Conservation (phyloP, 2,797 vertebrate genomes). For the Smutsia gigantea region DNA sequence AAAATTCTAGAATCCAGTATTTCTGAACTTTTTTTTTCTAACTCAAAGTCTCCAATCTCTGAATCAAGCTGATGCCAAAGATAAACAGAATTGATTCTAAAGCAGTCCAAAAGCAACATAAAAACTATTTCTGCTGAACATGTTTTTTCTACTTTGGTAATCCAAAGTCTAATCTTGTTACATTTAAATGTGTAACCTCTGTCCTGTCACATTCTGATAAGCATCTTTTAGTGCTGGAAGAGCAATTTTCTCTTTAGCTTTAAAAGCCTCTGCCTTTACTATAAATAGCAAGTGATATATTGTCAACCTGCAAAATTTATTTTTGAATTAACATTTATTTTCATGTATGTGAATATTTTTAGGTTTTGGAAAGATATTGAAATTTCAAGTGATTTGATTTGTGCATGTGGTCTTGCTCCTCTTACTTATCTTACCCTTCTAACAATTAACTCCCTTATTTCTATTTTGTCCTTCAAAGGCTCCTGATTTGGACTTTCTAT, state of each 20-base stretch:
- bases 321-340: constrained; percentile 77
- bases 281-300: constrained; percentile 73
- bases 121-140: constrained; percentile 75
- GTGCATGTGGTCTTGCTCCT: not conserved
- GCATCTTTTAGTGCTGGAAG: constrained; percentile 70
- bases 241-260: constrained; percentile 72
- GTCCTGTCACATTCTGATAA: constrained; percentile 74
- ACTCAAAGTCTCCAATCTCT: constrained; percentile 41
- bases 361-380: not conserved
- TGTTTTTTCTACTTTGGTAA: constrained; percentile 69
- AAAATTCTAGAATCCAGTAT: constrained; percentile 34
- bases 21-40: not conserved
- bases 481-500: not conserved
- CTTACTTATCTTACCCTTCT: not conserved
- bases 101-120: constrained; percentile 42
- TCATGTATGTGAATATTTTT: constrained; percentile 59
- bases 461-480: not conserved
- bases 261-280: constrained; percentile 61
- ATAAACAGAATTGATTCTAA: constrained; percentile 75
- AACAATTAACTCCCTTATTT: not conserved
- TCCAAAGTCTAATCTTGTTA: constrained; percentile 70
- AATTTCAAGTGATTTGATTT: constrained; percentile 42
- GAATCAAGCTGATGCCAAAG: constrained; percentile 67
- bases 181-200: constrained; percentile 73
- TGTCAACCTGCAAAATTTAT: constrained; percentile 61